phyloP scores from a whole-genome alignment of 1,140 invertebrate genomes.

The Homarus americanus region DNA sequence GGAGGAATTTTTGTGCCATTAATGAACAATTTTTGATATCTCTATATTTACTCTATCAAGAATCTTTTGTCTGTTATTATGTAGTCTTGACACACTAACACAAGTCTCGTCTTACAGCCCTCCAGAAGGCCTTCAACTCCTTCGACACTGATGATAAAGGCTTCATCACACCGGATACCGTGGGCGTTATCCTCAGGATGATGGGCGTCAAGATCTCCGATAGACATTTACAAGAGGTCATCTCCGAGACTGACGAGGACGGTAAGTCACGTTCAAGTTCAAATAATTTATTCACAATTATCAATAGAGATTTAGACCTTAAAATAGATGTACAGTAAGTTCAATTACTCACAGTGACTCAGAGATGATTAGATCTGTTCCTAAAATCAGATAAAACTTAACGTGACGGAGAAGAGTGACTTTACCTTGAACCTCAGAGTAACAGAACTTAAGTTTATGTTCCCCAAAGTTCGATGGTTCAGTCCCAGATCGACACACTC shows the following conservation, averaged over 20 bases:
- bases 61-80: not conserved
- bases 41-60: not conserved
- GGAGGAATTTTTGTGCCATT: not conserved
- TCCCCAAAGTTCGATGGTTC: too few species aligned
- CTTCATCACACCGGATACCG: conserved; percentile 81
- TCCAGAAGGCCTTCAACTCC: conserved; percentile 81
- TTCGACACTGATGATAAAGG: conserved; percentile 82
- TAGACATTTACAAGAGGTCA: conserved; percentile 80
- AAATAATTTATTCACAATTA: too few species aligned
- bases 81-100: not conserved
- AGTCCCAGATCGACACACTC: too few species aligned
- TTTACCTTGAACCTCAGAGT: too few species aligned
- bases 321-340: too few species aligned
- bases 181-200: conserved; percentile 80
- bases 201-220: conserved; percentile 82
- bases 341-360: too few species aligned
- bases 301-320: too few species aligned
- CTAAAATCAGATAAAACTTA: too few species aligned
- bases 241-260: conserved; percentile 81
- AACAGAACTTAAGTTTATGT: too few species aligned
- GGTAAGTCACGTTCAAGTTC: conserved; percentile 76
- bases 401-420: too few species aligned
- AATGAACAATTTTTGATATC: not conserved
- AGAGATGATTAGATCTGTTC: too few species aligned
- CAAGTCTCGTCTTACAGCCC: conserved; percentile 76